Base-by-base conservation (phyloP, 2,113 vertebrate genomes). In the Daboia siamensis region DNA sequence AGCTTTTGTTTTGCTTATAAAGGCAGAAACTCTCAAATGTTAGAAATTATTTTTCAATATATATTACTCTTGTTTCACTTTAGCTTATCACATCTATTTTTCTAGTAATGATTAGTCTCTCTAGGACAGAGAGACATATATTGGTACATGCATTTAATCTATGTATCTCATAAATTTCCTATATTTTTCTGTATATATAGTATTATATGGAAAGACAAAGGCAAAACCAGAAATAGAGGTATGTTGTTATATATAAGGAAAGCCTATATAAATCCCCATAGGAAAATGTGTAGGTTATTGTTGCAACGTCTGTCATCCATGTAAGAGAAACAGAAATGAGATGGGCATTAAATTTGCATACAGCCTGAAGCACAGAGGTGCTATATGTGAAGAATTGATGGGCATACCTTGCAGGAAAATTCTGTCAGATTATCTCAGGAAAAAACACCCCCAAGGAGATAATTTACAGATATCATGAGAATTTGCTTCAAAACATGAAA, bases 321-420 rank as follows among this genome's bases (percentile, higher is more conserved):
- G 95, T 97, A 97, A 97, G 96, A 96, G 97, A 97, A 95, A 97
- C 87, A 97, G 95, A 98, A 97, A 98, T 97, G 97, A 97, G 96
- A 95, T 96, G 97, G 98, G 97, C 97, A 98, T 97, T 96, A 95
- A 96, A 98, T 98, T 98, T 98, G 96, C 97, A 98, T 98, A 98
- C 97, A 96, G 97, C 97, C 98, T 97, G 95, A 44, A 98, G 98
- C 98, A 94, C 97, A 96, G 96, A 97, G 96, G 95, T 96, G 97
- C 95, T 95, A 91, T 90, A 94, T 94, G 91, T 94, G 96, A n/a
- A 93, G 96, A 2, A 56, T 95, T 98, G 98, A 98, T 97, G 97
- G 98, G 97, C 96, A 95, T 98, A 97, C 97, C 97, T 97, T 96
- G 96, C 95, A 96, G 96, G 95, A 96, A 96, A 93, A 97, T 96